Percentiles rank a stretch among this genome's conserved stretches.
Evolutionary conservation across 37 sponge, comb jelly and placozoan species (phyloP).

Genomic region (Beroe forskalii): DNA sequence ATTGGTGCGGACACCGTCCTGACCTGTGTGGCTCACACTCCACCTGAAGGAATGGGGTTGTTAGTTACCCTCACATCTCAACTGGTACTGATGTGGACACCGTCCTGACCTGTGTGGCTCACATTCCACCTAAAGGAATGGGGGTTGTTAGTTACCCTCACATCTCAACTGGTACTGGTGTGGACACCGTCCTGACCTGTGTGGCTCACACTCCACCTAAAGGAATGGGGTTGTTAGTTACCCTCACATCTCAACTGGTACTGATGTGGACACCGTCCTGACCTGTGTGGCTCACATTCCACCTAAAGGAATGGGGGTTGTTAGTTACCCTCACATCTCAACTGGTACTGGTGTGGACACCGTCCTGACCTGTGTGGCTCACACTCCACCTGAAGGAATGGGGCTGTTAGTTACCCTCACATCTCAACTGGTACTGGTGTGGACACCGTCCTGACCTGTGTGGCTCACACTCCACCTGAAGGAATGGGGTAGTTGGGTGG

Average conservation of each 20-base stretch:
- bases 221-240: too few species aligned
- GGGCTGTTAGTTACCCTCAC: slow-evolving; percentile 12
- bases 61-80: slow-evolving; percentile 54
- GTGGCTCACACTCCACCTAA: slow-evolving; percentile 28
- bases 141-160: slow-evolving; percentile 42
- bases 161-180: slow-evolving; percentile 52
- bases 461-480: background rate
- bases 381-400: too few species aligned
- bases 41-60: slow-evolving; percentile 31
- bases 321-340: slow-evolving; percentile 32
- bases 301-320: too few species aligned
- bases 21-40: slow-evolving; percentile 35
- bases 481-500: too few species aligned
- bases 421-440: slow-evolving; percentile 36
- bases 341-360: slow-evolving; percentile 24
- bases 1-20: slow-evolving; percentile 21
- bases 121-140: slow-evolving; percentile 14
- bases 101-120: slow-evolving; percentile 28
- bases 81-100: slow-evolving; percentile 24
- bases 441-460: slow-evolving; percentile 6
- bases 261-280: background rate
- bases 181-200: slow-evolving; percentile 20
- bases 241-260: too few species aligned
- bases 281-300: background rate
- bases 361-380: background rate